These are phyloP conservation scores for Eupithecia tripunctaria DNA, from an alignment of 2,888 invertebrate species.

Conservation along the genomic window DNA sequence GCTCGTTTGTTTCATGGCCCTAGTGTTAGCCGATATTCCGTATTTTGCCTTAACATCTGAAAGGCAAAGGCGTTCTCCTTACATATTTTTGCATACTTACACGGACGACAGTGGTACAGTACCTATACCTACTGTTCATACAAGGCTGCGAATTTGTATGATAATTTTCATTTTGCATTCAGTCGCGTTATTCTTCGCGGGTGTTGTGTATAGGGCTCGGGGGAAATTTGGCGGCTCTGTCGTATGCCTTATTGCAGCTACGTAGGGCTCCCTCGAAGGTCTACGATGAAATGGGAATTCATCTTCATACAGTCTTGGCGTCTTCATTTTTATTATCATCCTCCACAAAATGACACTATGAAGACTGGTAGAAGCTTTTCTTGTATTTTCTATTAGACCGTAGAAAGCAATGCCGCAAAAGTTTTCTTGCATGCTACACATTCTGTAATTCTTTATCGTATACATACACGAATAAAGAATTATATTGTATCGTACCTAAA, in stretches of 20 bases:
- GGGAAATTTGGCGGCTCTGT: constrained; percentile 79
- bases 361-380: background rate
- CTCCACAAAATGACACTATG: background rate
- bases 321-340: background rate
- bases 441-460: too few relatives aligned
- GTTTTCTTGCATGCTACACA: too few relatives aligned
- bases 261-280: constrained; percentile 42
- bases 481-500: too few relatives aligned
- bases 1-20: constrained; percentile 28
- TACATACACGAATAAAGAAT: too few relatives aligned
- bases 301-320: constrained; percentile 26
- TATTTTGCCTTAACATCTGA: constrained; percentile 68
- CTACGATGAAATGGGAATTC: constrained; percentile 18
- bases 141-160: constrained; percentile 82
- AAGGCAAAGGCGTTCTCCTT: constrained; percentile 67
- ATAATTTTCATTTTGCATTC: constrained; percentile 84
- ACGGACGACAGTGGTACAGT: constrained; percentile 67
- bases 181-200: constrained; percentile 75
- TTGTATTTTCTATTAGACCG: background rate
- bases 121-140: constrained; percentile 68
- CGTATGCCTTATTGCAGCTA: constrained; percentile 60
- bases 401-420: background rate
- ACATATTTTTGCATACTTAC: constrained; percentile 82
- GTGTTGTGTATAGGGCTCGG: constrained; percentile 79
- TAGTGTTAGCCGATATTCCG: constrained; percentile 57